Conservation (phyloP, 2,888 invertebrate species). For the Halocaridina rubra region DNA sequence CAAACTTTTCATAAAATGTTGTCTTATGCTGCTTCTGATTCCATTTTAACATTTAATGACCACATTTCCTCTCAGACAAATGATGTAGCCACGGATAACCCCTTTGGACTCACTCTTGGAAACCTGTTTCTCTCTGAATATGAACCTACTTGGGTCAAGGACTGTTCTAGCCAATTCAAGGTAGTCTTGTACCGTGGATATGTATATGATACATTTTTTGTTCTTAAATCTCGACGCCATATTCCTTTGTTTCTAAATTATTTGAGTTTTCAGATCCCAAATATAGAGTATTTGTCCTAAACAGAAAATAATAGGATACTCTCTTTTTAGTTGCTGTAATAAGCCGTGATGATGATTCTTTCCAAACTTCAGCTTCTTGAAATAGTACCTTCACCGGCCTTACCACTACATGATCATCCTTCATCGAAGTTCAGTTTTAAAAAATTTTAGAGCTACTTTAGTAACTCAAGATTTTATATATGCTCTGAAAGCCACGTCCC, state of each 20-base stretch:
- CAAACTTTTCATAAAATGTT: not conserved
- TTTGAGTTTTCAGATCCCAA: not conserved
- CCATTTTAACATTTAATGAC: too few relatives aligned
- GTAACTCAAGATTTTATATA: not conserved
- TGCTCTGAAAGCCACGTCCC: too few relatives aligned
- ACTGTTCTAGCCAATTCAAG: not conserved
- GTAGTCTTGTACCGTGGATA: not conserved
- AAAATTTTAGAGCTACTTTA: not conserved
- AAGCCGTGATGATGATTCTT: not conserved
- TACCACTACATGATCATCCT: not conserved
- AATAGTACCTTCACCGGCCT: too few relatives aligned
- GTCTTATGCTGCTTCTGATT: not conserved
- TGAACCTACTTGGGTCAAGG: too few relatives aligned
- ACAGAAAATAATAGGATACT: not conserved
- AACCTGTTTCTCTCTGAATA: too few relatives aligned
- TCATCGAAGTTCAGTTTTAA: not conserved
- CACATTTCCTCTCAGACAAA: too few relatives aligned
- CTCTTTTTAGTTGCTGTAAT: not conserved
- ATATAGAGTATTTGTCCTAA: not conserved
- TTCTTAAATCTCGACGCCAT: not conserved
- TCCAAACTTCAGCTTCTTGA: not conserved
- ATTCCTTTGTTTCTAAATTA: not conserved
- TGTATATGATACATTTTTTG: not conserved
- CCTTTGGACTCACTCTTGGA: too few relatives aligned
- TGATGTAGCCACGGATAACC: too few relatives aligned